Evolutionary conservation across 2,113 vertebrate genomes (phyloP).

Genomic region (Hippocampus guttulatus): DNA sequence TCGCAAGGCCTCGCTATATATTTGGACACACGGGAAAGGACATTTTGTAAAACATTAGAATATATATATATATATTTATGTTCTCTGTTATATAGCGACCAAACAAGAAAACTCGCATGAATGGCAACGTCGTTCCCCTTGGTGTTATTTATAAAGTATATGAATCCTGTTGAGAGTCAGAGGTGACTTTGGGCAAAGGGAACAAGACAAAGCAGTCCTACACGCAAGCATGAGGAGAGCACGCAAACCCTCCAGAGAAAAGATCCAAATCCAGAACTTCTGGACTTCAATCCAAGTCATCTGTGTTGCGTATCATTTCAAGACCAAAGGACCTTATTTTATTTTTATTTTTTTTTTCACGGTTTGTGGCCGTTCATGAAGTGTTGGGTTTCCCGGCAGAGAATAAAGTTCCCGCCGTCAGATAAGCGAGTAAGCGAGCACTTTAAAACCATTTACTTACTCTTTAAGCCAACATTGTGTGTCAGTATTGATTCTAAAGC

Average conservation of each 20-base stretch:
- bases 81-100: background rate
- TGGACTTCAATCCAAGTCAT: background rate
- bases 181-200: no score
- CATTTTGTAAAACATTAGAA: background rate
- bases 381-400: background rate
- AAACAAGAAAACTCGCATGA: background rate
- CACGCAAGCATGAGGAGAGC: no score
- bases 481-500: slow-evolving; percentile 49
- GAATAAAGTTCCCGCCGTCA: slow-evolving; percentile 11
- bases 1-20: slow-evolving; percentile 8
- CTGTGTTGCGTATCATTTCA: background rate
- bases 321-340: background rate
- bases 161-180: no score
- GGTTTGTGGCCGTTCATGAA: slow-evolving; percentile 5
- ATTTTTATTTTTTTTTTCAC: slow-evolving; percentile 9
- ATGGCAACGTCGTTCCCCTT: no score
- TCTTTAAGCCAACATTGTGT: slow-evolving; percentile 33
- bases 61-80: no score
- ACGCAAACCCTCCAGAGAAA: background rate
- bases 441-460: slow-evolving; percentile 12
- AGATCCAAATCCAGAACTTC: background rate
- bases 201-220: no score
- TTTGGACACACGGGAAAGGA: background rate
- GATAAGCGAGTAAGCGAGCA: slow-evolving; percentile 13
- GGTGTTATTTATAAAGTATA: no score